Evolutionary conservation across 2,797 vertebrate species (phyloP).

Genomic region (Allobates femoralis): DNA sequence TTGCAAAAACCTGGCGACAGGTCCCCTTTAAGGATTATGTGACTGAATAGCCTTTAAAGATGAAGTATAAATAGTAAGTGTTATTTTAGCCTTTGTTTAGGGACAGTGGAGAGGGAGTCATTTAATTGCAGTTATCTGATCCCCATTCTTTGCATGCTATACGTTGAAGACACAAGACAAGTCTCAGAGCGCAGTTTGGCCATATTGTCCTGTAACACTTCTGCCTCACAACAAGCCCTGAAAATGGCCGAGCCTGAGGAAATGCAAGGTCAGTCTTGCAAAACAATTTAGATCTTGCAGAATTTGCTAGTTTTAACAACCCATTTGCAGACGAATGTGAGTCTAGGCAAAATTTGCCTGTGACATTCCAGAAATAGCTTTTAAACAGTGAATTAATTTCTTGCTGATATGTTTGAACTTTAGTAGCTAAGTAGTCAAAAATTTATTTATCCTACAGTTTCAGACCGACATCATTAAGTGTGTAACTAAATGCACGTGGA

Average conservation of each 20-base stretch:
- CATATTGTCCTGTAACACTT: constrained; percentile 12
- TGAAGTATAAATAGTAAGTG: background rate
- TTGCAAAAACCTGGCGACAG: no score
- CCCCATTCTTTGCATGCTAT: constrained; percentile 46
- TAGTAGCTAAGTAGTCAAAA: background rate
- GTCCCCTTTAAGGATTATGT: background rate
- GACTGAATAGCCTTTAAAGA: background rate
- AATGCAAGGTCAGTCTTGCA: constrained; percentile 54
- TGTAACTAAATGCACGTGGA: background rate
- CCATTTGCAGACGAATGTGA: constrained; percentile 24
- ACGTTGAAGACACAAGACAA: constrained; percentile 24
- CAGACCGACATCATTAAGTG: background rate
- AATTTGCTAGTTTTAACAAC: constrained; percentile 37
- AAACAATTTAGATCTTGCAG: constrained; percentile 25
- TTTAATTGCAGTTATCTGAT: constrained; percentile 56
- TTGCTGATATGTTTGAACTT: constrained; percentile 28
- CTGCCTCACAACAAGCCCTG: background rate
- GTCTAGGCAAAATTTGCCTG: constrained; percentile 37
- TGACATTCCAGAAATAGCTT: constrained; percentile 24
- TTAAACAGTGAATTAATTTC: background rate
- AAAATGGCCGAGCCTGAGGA: constrained; percentile 57
- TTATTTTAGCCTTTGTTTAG: background rate
- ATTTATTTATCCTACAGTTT: background rate
- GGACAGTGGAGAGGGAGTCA: background rate
- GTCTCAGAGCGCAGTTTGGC: background rate